Base-by-base conservation (phyloP, 1,140 invertebrate species). In the Myzus persicae region DNA sequence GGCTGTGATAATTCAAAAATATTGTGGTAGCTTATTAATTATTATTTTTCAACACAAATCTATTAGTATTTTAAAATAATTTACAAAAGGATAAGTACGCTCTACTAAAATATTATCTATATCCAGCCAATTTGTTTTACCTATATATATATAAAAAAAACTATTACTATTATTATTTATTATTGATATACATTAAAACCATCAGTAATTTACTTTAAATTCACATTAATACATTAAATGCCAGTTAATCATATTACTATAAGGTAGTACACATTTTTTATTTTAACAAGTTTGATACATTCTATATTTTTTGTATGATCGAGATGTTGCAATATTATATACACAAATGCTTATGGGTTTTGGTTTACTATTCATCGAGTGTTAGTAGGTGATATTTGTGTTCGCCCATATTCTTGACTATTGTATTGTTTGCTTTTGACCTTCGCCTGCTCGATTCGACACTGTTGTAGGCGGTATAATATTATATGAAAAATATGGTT, bases 291-390 rank as follows among this genome's bases (percentile, higher is more conserved):
- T 76, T 18, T 76, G 59, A 18, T n/a, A 18, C n/a, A 67, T 67
- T 76, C 1, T 18, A 1, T 76, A 76, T 76, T n/a, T 76, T 76
- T 20, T 1, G 14, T 4, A 76, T n/a, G 14, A 14, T n/a, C 7
- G n/a, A n/a, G 31, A 76, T 36, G 14, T 14, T 67, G 31, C 31
- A 76, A n/a, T 18, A n/a, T 76, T 36, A 76, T 36, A 76, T 18
- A 76, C n/a, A 18, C 14, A n/a, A 18, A 76, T n/a, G 24, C 14
- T 1, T 48, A 67, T 67, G 3, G 31, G 59, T 76, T n/a, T 76
- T 76, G n/a, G n/a, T 76, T 76, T 76, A 76, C n/a, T 76, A 76
- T 76, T 76, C 59, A 76, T 76, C 31, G 59, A 76, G 36, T 76
- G 59, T 76, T n/a, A 76, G 59, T 6, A 67, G 59, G 31, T 76